Conservation (phyloP, 2,113 vertebrate species). For the Zapornia atra region DNA sequence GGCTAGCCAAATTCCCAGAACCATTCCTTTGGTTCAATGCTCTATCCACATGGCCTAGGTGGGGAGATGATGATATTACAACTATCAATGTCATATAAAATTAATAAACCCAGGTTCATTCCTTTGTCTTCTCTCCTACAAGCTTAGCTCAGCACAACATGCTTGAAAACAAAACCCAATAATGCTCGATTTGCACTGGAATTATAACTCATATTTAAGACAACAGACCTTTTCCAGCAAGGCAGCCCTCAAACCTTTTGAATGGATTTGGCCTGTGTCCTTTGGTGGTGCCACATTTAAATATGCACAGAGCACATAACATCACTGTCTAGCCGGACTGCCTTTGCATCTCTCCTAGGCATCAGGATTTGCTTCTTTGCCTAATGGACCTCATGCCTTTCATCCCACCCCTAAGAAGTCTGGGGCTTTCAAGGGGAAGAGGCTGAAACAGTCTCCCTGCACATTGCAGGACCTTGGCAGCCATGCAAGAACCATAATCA, state of each 20-base stretch:
- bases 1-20: neutral
- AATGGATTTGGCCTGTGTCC: neutral
- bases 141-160: neutral
- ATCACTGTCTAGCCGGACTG: neutral
- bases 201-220: neutral
- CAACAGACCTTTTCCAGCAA: neutral
- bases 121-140: neutral
- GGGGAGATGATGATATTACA: neutral
- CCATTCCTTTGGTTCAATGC: neutral
- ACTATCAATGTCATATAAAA: neutral
- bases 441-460: neutral
- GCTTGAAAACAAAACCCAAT: neutral
- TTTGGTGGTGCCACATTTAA: neutral
- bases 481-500: neutral
- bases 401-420: neutral
- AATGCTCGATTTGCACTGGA: neutral
- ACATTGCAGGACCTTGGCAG: constrained; percentile 22
- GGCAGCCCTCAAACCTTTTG: neutral
- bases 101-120: neutral
- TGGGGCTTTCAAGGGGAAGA: neutral
- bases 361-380: neutral
- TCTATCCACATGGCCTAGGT: accelerated
- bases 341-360: neutral
- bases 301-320: neutral
- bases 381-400: neutral